A percentile compares a stretch with the other conserved stretches of the same genome.
These are phyloP conservation scores for Lochmaea capreae DNA, from an alignment of 2,888 invertebrate species.

Conservation along the genomic window DNA sequence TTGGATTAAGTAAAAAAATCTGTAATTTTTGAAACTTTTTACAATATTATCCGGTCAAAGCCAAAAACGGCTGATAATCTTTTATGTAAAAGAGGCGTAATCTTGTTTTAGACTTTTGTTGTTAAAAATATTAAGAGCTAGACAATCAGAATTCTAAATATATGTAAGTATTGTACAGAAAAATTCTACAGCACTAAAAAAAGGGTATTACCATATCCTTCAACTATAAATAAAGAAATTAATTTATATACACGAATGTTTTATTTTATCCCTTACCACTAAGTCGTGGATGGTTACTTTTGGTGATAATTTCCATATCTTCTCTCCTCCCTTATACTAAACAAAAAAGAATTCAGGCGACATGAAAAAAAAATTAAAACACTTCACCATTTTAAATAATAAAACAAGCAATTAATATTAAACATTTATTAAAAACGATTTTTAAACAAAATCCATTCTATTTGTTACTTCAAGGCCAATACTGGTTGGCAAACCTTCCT, in stretches of 20 bases:
- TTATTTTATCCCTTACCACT: background rate
- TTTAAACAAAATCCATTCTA: background rate
- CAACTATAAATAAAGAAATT: slow-evolving; percentile 45
- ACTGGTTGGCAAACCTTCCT: slow-evolving; percentile 75
- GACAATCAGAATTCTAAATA: slow-evolving; percentile 43
- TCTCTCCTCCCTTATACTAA: too few species aligned
- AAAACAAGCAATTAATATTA: background rate
- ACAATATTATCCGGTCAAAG: background rate
- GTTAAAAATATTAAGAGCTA: slow-evolving; percentile 32
- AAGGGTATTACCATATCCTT: slow-evolving; percentile 39
- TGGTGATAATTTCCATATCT: too few species aligned
- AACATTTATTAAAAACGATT: background rate
- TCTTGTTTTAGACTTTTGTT: slow-evolving; percentile 31
- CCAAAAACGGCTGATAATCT: slow-evolving; percentile 9
- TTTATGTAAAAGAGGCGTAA: slow-evolving; percentile 22
- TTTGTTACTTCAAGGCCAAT: slow-evolving; percentile 69
- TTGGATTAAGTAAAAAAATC: too few species aligned
- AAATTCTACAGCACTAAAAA: slow-evolving; percentile 41
- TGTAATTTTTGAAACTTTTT: background rate
- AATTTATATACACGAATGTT: slow-evolving; percentile 37
- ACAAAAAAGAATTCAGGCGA: too few species aligned
- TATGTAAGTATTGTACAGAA: slow-evolving; percentile 46
- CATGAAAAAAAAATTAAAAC: too few species aligned
- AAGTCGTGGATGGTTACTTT: too few species aligned
- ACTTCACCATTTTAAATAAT: background rate